These are phyloP conservation scores for Morbakka virulenta DNA, from an alignment of 30 jellyfish, hydroid and myxozoan genomes.

Conservation along the genomic window DNA sequence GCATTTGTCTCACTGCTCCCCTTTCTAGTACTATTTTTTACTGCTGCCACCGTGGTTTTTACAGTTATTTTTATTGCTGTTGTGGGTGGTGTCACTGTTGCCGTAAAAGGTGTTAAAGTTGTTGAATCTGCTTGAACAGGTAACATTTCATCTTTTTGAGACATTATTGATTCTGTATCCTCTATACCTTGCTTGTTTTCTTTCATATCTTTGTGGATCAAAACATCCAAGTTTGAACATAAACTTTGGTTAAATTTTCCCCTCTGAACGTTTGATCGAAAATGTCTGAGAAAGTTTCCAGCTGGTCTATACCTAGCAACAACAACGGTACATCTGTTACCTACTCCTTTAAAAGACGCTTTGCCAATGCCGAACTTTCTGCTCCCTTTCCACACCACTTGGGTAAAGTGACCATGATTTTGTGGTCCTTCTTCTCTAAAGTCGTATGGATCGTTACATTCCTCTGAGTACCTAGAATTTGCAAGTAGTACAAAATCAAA, in stretches of 20 bases:
- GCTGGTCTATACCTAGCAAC: constrained; percentile 22
- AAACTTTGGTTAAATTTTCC: neutral
- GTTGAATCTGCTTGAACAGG: neutral
- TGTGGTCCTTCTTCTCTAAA: neutral
- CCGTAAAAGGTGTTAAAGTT: neutral
- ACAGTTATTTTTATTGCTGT: neutral
- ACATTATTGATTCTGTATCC: too few relatives aligned
- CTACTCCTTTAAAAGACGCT: neutral
- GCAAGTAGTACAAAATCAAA: too few relatives aligned
- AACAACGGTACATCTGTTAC: neutral
- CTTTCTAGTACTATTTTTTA: too few relatives aligned
- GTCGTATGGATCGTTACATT: neutral
- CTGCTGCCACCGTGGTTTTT: too few relatives aligned
- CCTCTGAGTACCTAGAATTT: neutral
- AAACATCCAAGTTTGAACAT: too few relatives aligned
- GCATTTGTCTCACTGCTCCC: too few relatives aligned
- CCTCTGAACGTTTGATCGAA: neutral
- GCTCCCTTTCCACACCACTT: constrained; percentile 23
- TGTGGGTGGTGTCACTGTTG: neutral
- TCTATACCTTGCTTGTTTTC: too few relatives aligned
- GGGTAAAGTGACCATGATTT: constrained; percentile 13
- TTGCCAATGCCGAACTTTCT: constrained; percentile 1
- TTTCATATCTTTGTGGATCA: too few relatives aligned
- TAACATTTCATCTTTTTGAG: too few relatives aligned
- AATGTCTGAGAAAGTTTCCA: neutral